A percentile compares a stretch with the other conserved stretches of the same genome.
Evolutionary conservation across 2,113 vertebrate genomes (phyloP).

Genomic region (Willisornis vidua): DNA sequence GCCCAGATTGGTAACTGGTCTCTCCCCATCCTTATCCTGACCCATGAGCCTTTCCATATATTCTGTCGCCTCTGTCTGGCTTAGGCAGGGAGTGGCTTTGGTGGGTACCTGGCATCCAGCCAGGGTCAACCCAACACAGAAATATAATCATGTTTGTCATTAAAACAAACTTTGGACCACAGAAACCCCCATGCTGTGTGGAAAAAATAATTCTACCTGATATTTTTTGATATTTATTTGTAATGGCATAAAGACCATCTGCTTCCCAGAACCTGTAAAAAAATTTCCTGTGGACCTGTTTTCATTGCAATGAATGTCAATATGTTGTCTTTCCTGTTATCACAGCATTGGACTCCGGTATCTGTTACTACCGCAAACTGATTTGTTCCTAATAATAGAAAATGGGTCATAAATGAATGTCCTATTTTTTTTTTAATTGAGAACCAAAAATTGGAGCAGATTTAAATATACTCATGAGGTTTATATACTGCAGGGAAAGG

Average conservation of each 20-base stretch:
- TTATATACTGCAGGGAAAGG: neutral
- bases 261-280: neutral
- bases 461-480: neutral
- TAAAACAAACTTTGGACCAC: neutral
- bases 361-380: constrained; percentile 1
- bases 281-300: neutral
- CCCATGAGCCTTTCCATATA: neutral
- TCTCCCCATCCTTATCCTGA: too few relatives aligned
- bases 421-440: constrained; percentile 31
- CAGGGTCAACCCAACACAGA: neutral
- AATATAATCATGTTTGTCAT: neutral
- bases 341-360: neutral
- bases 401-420: constrained; percentile 41
- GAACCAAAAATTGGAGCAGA: constrained; percentile 25
- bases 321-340: constrained; percentile 11
- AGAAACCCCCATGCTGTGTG: neutral
- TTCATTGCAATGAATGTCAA: neutral
- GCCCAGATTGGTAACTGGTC: neutral
- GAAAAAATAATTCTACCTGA: neutral
- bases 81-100: neutral
- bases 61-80: neutral
- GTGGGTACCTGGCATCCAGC: neutral
- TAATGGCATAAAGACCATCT: neutral
- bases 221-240: neutral
- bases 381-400: constrained; percentile 49